phyloP scores from a whole-genome alignment of 2,888 invertebrate genomes.

The Caenorhabditis parvicauda region DNA sequence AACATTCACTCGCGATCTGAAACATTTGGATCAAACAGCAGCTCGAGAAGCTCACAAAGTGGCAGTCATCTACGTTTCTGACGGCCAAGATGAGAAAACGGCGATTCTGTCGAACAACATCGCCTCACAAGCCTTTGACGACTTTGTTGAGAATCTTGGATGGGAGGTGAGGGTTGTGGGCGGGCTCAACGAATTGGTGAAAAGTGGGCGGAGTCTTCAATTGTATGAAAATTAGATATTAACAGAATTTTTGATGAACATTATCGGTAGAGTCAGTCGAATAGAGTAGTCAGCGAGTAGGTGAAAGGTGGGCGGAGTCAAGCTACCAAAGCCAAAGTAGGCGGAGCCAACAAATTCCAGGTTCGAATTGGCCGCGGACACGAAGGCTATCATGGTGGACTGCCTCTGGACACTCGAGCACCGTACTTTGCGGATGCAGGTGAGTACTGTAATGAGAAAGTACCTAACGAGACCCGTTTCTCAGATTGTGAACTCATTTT shows the following conservation, averaged over 20 bases:
- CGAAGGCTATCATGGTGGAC: constrained; percentile 89
- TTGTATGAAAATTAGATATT: no score
- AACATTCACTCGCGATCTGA: constrained; percentile 75
- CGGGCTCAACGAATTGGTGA: no score
- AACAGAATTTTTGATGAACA: no score
- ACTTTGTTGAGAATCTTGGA: constrained; percentile 65
- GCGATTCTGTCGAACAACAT: constrained; percentile 86
- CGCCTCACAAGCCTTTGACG: constrained; percentile 90
- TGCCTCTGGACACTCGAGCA: constrained; percentile 76
- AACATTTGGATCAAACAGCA: constrained; percentile 78
- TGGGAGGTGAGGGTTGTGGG: constrained; percentile 76
- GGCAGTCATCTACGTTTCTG: constrained; percentile 93
- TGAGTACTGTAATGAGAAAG: background rate
- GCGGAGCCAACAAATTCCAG: constrained; percentile 17
- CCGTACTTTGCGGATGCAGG: constrained; percentile 92
- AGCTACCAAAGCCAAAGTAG: no score
- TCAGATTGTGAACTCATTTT: constrained; percentile 69
- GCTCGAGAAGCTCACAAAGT: constrained; percentile 88
- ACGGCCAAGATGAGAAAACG: constrained; percentile 88
- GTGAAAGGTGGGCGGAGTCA: no score
- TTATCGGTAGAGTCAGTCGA: no score
- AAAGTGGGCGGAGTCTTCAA: no score
- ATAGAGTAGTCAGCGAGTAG: no score
- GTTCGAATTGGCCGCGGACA: constrained; percentile 45
- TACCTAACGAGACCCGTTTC: no score